phyloP scores from a whole-genome alignment of 2,797 vertebrate genomes.

The Crenichthys baileyi region DNA sequence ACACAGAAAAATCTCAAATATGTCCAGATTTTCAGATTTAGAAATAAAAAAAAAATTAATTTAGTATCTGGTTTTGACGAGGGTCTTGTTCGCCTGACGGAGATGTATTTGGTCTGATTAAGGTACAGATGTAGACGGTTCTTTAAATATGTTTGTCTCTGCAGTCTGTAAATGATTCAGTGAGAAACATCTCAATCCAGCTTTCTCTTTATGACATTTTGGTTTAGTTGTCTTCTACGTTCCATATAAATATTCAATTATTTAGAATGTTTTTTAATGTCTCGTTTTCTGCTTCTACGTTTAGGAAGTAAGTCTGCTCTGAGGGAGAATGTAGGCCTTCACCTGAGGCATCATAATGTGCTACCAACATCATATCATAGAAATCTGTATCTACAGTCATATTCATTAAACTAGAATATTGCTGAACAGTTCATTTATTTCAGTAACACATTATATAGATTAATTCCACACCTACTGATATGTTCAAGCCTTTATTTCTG shows the following conservation, averaged over 20 bases:
- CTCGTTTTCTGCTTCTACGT: neutral
- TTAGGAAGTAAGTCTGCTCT: neutral
- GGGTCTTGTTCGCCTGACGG: no score
- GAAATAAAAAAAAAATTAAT: no score
- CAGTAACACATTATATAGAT: neutral
- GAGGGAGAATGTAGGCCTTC: neutral
- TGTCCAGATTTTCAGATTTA: no score
- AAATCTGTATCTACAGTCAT: neutral
- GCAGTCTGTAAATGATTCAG: neutral
- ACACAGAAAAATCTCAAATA: no score
- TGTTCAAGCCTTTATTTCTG: neutral
- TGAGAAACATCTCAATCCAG: no score
- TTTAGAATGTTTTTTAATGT: neutral
- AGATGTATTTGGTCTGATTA: neutral
- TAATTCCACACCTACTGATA: neutral
- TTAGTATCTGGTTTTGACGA: no score
- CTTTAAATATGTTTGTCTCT: slow-evolving; percentile 1
- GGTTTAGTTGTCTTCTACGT: neutral
- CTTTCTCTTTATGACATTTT: neutral
- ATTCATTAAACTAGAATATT: neutral
- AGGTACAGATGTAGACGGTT: neutral
- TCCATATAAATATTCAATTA: neutral
- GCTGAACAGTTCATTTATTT: neutral
- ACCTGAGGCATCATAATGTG: neutral
- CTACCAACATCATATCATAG: neutral